Base-by-base conservation (phyloP, 2,797 vertebrate genomes). In the Austrolebias charrua region DNA sequence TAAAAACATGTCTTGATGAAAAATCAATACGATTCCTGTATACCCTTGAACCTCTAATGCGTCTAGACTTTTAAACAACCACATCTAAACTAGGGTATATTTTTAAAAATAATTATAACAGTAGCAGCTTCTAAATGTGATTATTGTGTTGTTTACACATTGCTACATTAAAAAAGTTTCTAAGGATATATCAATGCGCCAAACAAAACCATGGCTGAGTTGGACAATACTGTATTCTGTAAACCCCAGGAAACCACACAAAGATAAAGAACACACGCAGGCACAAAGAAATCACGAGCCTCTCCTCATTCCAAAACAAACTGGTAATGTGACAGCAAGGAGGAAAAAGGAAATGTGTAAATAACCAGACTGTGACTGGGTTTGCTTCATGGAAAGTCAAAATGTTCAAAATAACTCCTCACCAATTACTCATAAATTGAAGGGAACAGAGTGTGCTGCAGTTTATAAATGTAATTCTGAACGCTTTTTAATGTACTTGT, bases 381-480 rank as follows among this genome's bases (percentile, higher is more conserved):
- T 76, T 70, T 75, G 56, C 38, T 71, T 74, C 60, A 67, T 76
- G 61, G 73, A 75, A 60, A 66, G 74, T 72, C 75, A 80, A 80
- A 77, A 76, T 54, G 51, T 72, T 40, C 71, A 13, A 71, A 78
- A 77, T 29, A 67, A 69, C 44, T 77, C 60, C 18, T 31, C 53
- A 51, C 54, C 46, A 69, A 45, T 61, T 44, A 45, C 67, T 53
- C 63, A 62, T 46, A 59, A 42, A 31, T 16, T 15, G 24, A 62
- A 53, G 68, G 13, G 50, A 78, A 52, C 64, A 69, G 35, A 69
- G 46, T 48, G 55, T 24, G 54, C 29, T 52, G 50, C 28, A 19
- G 15, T 48, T 63, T 24, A 19, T 2, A 15, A 66, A 62, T 57
- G 53, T 40, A 45, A 77, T 78, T 48, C 62, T 57, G n/a, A 12